Evolutionary conservation across 1,140 invertebrate species (phyloP), one percentile per base, ranked within the genome.

Genomic region (Drosophila chauvacae): DNA sequence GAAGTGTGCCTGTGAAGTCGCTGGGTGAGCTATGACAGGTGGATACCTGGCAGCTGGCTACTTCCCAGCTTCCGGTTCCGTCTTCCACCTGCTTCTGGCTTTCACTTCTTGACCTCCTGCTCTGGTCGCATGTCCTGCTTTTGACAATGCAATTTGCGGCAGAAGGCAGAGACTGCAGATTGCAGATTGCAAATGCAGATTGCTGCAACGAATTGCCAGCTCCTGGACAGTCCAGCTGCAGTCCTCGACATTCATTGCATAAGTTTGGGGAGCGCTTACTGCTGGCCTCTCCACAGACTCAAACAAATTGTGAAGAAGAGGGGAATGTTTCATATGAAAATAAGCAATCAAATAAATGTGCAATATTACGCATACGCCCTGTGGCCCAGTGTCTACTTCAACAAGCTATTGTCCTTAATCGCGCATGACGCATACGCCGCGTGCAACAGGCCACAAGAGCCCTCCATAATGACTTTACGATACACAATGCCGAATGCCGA

Each of bases 111-210:
- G 45, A 48, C 45, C 23, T 50, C 42, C 53, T 64, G 7, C 45
- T 75, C 44, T 64, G 42, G 42, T 18, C 48, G 35, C 68, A 35
- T 30, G 69, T 41, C 28, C 53, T 79, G 75, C 80, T 74, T 55
- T 83, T 79, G 80, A 82, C 80, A 83, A 79, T 83, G 80, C 80
- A 82, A 83, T 82, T 80, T 69, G 57, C 45, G 66, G 66, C 66
- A 70, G 66, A 44, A 44, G 16, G 9, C 14, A 30, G 64, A 41
- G 50, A 33, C 30, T 23, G 47, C n/a, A 55, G 60, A 53, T 26
- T 63, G 35, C 60, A 35, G 33, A 35, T 35, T 35, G 33, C n/a
- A 57, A 50, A 56, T 55, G 33, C 26, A 39, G 44, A 48, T 57
- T 48, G 35, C 53, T 18, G 53, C 28, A 33, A 66, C 37, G 44